These are phyloP conservation scores for Drosophila pseudoananassae DNA, from an alignment of 1,140 invertebrate species.

Conservation along the genomic window DNA sequence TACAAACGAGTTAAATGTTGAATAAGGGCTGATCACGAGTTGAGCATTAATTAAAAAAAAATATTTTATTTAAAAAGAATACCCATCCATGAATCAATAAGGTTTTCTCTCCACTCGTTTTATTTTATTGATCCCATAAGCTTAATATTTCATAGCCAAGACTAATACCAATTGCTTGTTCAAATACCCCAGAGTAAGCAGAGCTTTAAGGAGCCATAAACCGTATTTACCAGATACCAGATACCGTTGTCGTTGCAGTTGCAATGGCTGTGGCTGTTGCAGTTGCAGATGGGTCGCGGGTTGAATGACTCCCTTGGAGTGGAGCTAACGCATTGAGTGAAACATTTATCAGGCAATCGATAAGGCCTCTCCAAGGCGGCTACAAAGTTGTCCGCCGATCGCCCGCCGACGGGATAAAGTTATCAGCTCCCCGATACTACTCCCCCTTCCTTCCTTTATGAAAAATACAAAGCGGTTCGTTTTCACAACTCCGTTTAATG, in stretches of 20 bases:
- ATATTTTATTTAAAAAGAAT: neutral
- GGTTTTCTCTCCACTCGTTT: neutral
- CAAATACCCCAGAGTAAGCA: slow-evolving; percentile 52
- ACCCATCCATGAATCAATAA: too few species aligned
- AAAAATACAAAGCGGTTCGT: slow-evolving; percentile 56
- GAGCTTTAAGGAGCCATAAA: slow-evolving; percentile 62
- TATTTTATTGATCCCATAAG: neutral
- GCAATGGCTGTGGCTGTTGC: slow-evolving; percentile 21
- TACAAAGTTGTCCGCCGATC: slow-evolving; percentile 59
- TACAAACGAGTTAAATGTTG: slow-evolving; percentile 18
- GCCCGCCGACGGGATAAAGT: slow-evolving; percentile 56
- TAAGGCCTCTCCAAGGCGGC: slow-evolving; percentile 44
- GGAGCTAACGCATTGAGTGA: slow-evolving; percentile 60
- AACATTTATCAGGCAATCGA: slow-evolving; percentile 77
- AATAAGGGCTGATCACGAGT: slow-evolving; percentile 35
- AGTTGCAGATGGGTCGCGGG: slow-evolving; percentile 17
- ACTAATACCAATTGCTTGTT: slow-evolving; percentile 44
- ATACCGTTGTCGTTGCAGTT: slow-evolving; percentile 19
- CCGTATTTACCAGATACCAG: slow-evolving; percentile 64
- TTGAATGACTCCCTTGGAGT: slow-evolving; percentile 49
- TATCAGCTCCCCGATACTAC: slow-evolving; percentile 44
- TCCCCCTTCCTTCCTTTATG: too few species aligned
- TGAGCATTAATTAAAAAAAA: slow-evolving; percentile 7
- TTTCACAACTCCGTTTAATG: slow-evolving; percentile 72
- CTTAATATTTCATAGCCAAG: slow-evolving; percentile 5